These are phyloP conservation scores for Etia nguti DNA, from an alignment of 2,113 vertebrate species.

Conservation along the genomic window DNA sequence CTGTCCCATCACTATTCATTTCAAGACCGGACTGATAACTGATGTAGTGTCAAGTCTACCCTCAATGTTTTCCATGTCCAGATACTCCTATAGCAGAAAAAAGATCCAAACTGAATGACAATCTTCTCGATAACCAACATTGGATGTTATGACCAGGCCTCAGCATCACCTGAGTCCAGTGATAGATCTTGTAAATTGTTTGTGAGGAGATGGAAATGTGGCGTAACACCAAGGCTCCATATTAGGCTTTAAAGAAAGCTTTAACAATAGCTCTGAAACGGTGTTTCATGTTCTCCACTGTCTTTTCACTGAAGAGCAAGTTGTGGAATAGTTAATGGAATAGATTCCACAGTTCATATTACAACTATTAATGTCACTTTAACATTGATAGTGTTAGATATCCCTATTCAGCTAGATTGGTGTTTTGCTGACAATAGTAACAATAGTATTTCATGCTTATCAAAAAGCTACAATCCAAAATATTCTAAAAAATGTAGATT, in stretches of 20 bases:
- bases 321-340: too few species aligned
- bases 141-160: fast-evolving
- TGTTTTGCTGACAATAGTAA: too few species aligned
- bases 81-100: fast-evolving
- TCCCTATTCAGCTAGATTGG: too few species aligned
- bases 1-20: fast-evolving
- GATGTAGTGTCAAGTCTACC: neutral
- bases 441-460: too few species aligned
- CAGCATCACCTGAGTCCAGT: fast-evolving
- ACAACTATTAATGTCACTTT: too few species aligned
- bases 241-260: neutral
- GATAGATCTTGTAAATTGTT: fast-evolving
- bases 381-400: too few species aligned
- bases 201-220: neutral
- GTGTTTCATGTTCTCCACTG: too few species aligned
- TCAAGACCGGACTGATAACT: fast-evolving
- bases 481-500: too few species aligned
- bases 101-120: fast-evolving
- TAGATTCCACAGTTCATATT: too few species aligned
- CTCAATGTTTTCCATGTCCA: fast-evolving
- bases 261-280: neutral
- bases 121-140: fast-evolving
- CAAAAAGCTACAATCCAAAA: too few species aligned
- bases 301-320: too few species aligned
- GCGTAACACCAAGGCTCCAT: too few species aligned